These are phyloP conservation scores for Tetragnatha montana DNA, from an alignment of 2,888 invertebrate genomes.

Conservation along the genomic window DNA sequence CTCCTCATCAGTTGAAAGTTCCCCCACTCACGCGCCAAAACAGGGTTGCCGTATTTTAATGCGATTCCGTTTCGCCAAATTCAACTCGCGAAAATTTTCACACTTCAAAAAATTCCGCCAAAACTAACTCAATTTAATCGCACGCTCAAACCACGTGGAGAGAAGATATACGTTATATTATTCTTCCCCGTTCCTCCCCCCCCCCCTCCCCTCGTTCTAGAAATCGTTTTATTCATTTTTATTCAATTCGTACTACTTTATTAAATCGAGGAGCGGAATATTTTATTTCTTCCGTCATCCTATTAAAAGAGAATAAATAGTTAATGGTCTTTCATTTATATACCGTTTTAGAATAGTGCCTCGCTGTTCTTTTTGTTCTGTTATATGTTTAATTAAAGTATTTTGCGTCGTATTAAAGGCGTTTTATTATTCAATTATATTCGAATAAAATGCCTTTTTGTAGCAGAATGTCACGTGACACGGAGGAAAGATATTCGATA, in stretches of 20 bases:
- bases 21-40: conserved; percentile 51
- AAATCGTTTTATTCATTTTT: background rate
- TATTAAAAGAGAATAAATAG: conserved; percentile 22
- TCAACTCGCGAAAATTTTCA: background rate
- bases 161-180: background rate
- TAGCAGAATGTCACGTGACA: background rate
- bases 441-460: conserved; percentile 22
- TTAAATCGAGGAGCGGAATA: background rate
- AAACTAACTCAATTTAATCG: background rate
- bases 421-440: conserved; percentile 14
- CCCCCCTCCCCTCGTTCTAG: no score
- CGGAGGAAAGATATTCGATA: background rate
- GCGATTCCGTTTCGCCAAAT: conserved; percentile 45
- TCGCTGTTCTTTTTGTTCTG: conserved; percentile 6
- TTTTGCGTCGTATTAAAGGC: conserved; percentile 19
- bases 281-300: background rate
- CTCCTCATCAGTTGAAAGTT: conserved; percentile 47
- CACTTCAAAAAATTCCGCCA: conserved; percentile 50
- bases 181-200: no score
- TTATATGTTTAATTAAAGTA: conserved; percentile 31
- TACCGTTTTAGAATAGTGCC: background rate
- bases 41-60: conserved; percentile 41
- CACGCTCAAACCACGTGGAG: background rate
- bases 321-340: conserved; percentile 29
- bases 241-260: background rate